A percentile compares a stretch with the other conserved stretches of the same genome.
phyloP scores from a whole-genome alignment of 2,113 vertebrate species.

The Lonchura striata region DNA sequence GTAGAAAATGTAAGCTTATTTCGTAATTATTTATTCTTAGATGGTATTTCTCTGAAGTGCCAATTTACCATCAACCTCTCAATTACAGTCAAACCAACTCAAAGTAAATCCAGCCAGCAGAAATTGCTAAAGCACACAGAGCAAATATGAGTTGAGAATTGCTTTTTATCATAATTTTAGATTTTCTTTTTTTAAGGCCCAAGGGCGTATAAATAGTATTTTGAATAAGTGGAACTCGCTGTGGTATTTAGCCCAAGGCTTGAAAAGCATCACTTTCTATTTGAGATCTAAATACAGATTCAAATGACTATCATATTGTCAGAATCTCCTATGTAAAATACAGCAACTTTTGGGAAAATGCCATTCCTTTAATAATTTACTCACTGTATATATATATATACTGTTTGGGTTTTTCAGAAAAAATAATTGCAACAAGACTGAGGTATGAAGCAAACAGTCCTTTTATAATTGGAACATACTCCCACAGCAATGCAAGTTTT shows the following conservation, averaged over 20 bases:
- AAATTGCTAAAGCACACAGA: not conserved
- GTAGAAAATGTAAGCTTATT: not conserved
- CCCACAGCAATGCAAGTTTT: not conserved
- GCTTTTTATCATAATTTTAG: not conserved
- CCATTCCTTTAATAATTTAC: not conserved
- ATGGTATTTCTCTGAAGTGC: not conserved
- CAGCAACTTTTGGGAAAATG: not conserved
- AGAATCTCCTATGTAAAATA: not conserved
- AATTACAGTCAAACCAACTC: not conserved
- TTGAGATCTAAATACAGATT: not conserved
- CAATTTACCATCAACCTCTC: not conserved
- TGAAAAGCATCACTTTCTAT: not conserved
- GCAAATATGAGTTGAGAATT: not conserved
- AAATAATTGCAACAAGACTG: not conserved
- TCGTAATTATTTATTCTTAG: slow-evolving; percentile 5
- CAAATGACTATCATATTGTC: not conserved
- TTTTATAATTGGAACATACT: not conserved
- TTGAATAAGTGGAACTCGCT: not conserved
- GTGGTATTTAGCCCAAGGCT: not conserved
- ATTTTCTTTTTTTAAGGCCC: not conserved
- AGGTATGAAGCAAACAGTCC: not conserved
- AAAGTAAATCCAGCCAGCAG: not conserved
- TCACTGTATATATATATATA: not conserved
- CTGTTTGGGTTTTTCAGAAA: not conserved
- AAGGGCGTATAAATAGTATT: not conserved